phyloP scores from a whole-genome alignment of 1,140 invertebrate genomes.

The Bombus breviceps region DNA sequence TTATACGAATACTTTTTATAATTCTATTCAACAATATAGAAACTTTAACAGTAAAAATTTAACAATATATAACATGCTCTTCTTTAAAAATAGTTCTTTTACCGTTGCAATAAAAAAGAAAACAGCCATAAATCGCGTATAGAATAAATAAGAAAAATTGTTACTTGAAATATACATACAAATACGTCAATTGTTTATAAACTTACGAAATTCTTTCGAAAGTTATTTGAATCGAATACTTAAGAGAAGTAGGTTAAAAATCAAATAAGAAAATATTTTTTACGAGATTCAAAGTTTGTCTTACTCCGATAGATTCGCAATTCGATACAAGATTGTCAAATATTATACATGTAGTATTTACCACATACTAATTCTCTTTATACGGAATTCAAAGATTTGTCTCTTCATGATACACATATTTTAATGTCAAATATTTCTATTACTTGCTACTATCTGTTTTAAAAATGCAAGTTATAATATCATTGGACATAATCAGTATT shows the following conservation, averaged over 20 bases:
- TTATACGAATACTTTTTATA: neutral
- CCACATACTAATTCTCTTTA: neutral
- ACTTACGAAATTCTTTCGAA: neutral
- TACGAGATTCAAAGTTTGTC: neutral
- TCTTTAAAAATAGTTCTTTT: neutral
- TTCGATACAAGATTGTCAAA: neutral
- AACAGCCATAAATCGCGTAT: neutral
- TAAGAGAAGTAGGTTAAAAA: neutral
- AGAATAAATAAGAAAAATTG: constrained; percentile 14
- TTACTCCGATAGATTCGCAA: neutral
- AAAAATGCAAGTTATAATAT: constrained; percentile 20
- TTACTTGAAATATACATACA: neutral
- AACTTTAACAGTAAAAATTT: constrained; percentile 16
- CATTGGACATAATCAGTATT: constrained; percentile 50
- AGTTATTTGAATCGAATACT: neutral
- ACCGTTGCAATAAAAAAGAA: neutral
- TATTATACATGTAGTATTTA: neutral
- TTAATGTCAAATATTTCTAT: constrained; percentile 53
- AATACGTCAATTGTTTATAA: neutral
- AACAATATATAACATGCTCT: neutral
- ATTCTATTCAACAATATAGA: constrained; percentile 23
- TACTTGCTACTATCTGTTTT: neutral
- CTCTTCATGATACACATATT: constrained; percentile 46
- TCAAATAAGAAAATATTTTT: neutral
- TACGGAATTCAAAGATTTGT: neutral